Conservation (phyloP, 2,113 vertebrate genomes). For the Anarrhichthys ocellatus region DNA sequence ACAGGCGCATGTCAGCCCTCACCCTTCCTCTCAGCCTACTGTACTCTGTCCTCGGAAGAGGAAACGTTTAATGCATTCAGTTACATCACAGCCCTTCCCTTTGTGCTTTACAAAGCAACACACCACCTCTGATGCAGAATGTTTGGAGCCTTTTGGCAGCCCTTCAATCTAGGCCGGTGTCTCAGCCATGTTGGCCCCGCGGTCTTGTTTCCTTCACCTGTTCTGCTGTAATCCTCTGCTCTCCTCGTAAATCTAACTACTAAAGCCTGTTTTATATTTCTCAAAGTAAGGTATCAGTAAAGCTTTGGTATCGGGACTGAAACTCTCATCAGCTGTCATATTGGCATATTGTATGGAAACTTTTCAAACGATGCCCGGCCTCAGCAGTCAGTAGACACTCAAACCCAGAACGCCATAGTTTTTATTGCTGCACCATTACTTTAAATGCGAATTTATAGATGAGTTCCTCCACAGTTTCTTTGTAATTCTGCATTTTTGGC, state of each 20-base stretch:
- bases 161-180: conserved; percentile 34
- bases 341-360: background rate
- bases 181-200: conserved; percentile 34
- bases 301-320: background rate
- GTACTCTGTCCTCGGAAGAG: background rate
- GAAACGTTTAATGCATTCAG: background rate
- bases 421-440: background rate
- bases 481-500: conserved; percentile 1
- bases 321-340: background rate
- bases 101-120: background rate
- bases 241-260: conserved; percentile 27
- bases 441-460: background rate
- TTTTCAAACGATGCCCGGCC: background rate
- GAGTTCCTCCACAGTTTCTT: background rate
- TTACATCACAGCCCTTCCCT: background rate
- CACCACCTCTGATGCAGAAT: background rate
- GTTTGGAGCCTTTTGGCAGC: conserved; percentile 39
- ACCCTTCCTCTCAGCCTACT: background rate
- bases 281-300: background rate
- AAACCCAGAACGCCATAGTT: background rate
- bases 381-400: background rate
- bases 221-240: conserved; percentile 54
- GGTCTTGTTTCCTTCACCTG: conserved; percentile 38
- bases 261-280: no score
- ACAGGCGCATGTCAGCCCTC: background rate